Evolutionary conservation across 2,888 invertebrate species (phyloP).

Genomic region (Lasioglossum marginatum): DNA sequence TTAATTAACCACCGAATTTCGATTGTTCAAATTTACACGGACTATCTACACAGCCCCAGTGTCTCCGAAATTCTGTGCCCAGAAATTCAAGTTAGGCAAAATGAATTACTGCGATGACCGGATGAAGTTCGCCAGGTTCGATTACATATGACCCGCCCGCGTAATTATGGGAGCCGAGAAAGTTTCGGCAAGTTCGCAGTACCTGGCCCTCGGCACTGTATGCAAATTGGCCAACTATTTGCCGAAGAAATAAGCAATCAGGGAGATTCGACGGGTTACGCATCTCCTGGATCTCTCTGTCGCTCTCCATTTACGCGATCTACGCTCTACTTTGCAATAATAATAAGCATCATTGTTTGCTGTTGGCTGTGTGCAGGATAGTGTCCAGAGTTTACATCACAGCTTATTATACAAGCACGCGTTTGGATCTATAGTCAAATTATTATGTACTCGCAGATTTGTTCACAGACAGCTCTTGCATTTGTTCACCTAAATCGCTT

Average conservation of each 20-base stretch:
- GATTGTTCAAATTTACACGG: neutral
- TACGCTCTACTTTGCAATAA: neutral
- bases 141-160: conserved; percentile 15
- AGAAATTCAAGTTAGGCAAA: neutral
- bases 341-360: neutral
- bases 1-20: neutral
- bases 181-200: conserved; percentile 54
- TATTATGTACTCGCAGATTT: neutral
- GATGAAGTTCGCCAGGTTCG: conserved; percentile 44
- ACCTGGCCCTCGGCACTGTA: conserved; percentile 37
- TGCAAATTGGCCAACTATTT: conserved; percentile 70
- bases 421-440: no score
- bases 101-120: conserved; percentile 22
- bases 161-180: conserved; percentile 55
- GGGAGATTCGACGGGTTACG: conserved; percentile 7
- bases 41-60: neutral
- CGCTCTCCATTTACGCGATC: neutral
- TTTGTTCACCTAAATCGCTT: neutral
- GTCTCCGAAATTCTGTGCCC: neutral
- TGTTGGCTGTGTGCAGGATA: neutral
- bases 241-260: conserved; percentile 71
- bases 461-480: neutral
- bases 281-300: neutral
- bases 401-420: neutral
- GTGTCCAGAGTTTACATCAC: neutral